Base-by-base conservation (phyloP, 2,113 vertebrate species). In the Pluvianellus socialis region DNA sequence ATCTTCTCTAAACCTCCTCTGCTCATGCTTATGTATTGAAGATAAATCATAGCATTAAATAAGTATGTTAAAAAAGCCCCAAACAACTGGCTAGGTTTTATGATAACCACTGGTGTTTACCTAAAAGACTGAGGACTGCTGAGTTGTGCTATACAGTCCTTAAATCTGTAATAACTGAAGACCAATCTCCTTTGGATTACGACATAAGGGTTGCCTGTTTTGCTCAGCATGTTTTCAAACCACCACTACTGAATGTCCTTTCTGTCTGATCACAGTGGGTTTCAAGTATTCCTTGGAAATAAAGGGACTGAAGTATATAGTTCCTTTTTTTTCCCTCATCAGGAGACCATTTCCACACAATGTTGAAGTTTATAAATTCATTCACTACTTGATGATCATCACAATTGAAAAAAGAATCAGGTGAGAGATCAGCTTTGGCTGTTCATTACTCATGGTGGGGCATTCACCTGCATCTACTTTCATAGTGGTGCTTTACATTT, bases 181-280 rank as follows among this genome's bases (percentile, higher is more conserved):
- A 28, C 38, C 56, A 22, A 67, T 71, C 17, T 40, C 6, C 14
- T 85, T 81, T 50, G 16, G 10, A 55, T 81, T 22, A 89, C 20
- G 22, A 61, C 12, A 11, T 66, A 53, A 90, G 23, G 3, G 4
- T 35, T 86, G 10, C 14, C 18, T 85, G 8, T 70, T 82, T 67
- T 65, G 5, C 15, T 59, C 23, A 40, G 10, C 40, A 38, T 6
- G 4, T 90, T 71, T 79, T 68, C 38, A 67, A 10, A 50, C 14
- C 14, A 30, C 8, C 2, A 0, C 30, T 86, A 30, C 27, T 21
- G 27, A 72, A 18, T 11, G 23, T 23, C n/a, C 0, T 1, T 63
- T 59, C 32, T 89, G 9, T 32, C 24, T 33, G 27, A 23, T 30
- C 56, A 33, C 18, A 35, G 32, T 28, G 24, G 6, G 9, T 55